Evolutionary conservation across 2,888 invertebrate genomes (phyloP).

Genomic region (Eurois occulta): DNA sequence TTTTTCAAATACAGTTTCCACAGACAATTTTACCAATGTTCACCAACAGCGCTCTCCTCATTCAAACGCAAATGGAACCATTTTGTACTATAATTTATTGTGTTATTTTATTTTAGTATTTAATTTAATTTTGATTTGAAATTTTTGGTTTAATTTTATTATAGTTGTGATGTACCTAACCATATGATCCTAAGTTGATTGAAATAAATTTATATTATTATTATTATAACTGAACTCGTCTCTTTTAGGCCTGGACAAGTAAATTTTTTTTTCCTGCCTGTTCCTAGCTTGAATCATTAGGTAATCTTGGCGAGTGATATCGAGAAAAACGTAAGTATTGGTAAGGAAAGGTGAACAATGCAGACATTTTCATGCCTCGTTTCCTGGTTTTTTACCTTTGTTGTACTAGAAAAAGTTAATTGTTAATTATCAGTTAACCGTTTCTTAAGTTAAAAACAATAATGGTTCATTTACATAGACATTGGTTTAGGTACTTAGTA

Average conservation of each 20-base stretch:
- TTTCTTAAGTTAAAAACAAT: slow-evolving; percentile 24
- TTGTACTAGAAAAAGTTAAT: slow-evolving; percentile 38
- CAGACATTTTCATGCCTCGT: slow-evolving; percentile 41
- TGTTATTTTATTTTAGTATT: too few species aligned
- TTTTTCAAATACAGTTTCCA: background rate
- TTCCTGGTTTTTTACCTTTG: slow-evolving; percentile 40
- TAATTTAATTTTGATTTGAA: too few species aligned
- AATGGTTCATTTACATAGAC: slow-evolving; percentile 24
- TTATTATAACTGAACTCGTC: slow-evolving; percentile 30
- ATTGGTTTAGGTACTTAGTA: background rate
- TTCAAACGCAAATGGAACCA: background rate
- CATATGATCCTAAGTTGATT: too few species aligned
- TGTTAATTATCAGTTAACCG: slow-evolving; percentile 33
- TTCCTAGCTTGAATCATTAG: slow-evolving; percentile 51
- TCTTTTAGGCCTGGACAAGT: slow-evolving; percentile 19
- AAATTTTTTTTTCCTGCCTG: slow-evolving; percentile 27
- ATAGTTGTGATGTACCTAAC: too few species aligned
- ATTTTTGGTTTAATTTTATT: too few species aligned
- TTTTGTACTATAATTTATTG: too few species aligned
- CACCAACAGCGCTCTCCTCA: background rate
- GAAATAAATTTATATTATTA: too few species aligned
- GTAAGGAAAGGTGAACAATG: slow-evolving; percentile 25
- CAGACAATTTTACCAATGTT: background rate
- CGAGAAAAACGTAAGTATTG: slow-evolving; percentile 39
- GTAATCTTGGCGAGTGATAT: slow-evolving; percentile 45